A percentile compares a stretch with the other conserved stretches of the same genome.
phyloP scores from a whole-genome alignment of 2,113 vertebrate genomes.

The Nansenia antarctica region DNA sequence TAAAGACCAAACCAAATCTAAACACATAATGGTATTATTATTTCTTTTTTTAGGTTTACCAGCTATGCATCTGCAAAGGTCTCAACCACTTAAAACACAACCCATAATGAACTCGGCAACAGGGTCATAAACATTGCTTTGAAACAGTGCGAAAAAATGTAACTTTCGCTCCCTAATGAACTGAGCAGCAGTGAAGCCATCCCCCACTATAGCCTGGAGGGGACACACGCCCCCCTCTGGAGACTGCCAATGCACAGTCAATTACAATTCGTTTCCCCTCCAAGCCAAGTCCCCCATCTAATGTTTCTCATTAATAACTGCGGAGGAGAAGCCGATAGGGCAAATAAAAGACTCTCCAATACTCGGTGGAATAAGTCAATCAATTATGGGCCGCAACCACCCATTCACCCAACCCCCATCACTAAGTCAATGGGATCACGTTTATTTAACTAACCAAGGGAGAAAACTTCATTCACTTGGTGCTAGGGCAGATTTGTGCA shows the following conservation, averaged over 20 bases:
- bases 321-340: conserved; percentile 4
- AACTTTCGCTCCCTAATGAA: not conserved
- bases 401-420: not conserved
- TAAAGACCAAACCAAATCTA: too few relatives aligned
- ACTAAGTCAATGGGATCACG: conserved; percentile 5
- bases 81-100: too few relatives aligned
- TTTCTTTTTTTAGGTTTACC: too few relatives aligned
- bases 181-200: not conserved
- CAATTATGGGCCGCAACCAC: conserved; percentile 3
- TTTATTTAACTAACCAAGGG: conserved; percentile 6
- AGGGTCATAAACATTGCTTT: too few relatives aligned
- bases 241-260: not conserved
- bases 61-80: too few relatives aligned
- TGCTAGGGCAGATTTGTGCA: not conserved
- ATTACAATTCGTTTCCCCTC: conserved; percentile 8
- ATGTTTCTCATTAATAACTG: conserved; percentile 24
- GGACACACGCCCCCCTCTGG: not conserved
- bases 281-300: conserved; percentile 1
- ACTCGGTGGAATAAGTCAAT: not conserved
- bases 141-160: too few relatives aligned
- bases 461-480: conserved; percentile 3
- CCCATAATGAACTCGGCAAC: too few relatives aligned
- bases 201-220: not conserved
- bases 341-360: conserved; percentile 18
- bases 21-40: too few relatives aligned